Evolutionary conservation across 1,140 invertebrate genomes (phyloP).

Genomic region (Zaprionus capensis): DNA sequence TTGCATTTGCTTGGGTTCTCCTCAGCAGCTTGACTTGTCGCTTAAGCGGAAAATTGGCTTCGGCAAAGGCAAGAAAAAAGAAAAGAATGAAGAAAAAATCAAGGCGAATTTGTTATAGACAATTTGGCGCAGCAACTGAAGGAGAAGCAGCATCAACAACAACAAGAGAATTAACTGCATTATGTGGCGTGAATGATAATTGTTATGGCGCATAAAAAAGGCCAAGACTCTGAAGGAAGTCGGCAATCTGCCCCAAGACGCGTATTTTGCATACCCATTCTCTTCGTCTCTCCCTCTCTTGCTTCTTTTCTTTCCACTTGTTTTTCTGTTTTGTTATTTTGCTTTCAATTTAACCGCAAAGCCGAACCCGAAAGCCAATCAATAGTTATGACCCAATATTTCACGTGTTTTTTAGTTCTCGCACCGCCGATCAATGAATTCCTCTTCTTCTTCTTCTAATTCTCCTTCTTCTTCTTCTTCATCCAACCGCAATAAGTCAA

Average conservation of each 20-base stretch:
- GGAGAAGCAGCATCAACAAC: not conserved
- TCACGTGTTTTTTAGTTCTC: conserved; percentile 69
- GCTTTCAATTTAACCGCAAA: conserved; percentile 72
- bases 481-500: conserved; percentile 77
- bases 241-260: conserved; percentile 8
- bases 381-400: conserved; percentile 80
- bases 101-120: conserved; percentile 47
- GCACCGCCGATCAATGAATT: conserved; percentile 65
- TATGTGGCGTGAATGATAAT: conserved; percentile 37
- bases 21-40: conserved; percentile 61
- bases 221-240: conserved; percentile 16
- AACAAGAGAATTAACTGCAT: conserved; percentile 35
- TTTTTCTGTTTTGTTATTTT: conserved; percentile 36
- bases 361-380: conserved; percentile 50
- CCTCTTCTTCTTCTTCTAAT: not conserved
- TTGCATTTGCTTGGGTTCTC: conserved; percentile 57
- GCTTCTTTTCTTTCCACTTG: not conserved
- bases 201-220: conserved; percentile 20
- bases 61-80: conserved; percentile 3
- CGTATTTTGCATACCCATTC: conserved; percentile 57
- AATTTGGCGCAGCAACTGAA: conserved; percentile 19
- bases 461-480: conserved; percentile 22
- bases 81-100: not conserved
- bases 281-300: not conserved
- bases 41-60: conserved; percentile 71